These are phyloP conservation scores for Peromyscus attwateri DNA, from an alignment of 2,797 vertebrate genomes.

Conservation along the genomic window DNA sequence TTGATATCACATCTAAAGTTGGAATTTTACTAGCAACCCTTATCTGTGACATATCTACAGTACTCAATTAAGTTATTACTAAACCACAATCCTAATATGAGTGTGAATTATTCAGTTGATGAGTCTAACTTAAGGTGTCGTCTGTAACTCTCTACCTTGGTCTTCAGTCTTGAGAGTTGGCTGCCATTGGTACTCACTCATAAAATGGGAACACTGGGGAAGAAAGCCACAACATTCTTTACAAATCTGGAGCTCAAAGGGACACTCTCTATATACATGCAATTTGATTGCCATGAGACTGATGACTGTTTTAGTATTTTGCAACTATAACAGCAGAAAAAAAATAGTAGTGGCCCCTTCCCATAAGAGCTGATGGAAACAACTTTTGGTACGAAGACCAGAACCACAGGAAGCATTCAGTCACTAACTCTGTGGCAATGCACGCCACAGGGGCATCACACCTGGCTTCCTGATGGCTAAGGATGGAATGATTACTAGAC, in stretches of 20 bases:
- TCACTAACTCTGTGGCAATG: neutral
- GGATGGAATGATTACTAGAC: neutral
- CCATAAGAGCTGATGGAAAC: neutral
- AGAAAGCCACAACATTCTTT: neutral
- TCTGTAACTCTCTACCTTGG: neutral
- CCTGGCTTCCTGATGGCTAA: neutral
- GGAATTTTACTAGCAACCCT: neutral
- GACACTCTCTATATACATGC: neutral
- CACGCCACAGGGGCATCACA: neutral
- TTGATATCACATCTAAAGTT: neutral
- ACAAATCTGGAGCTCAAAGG: neutral
- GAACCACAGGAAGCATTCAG: neutral
- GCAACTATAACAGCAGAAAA: neutral
- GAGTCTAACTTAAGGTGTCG: neutral
- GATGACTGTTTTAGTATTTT: neutral
- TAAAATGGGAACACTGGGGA: neutral
- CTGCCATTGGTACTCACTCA: neutral
- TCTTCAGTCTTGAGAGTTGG: neutral
- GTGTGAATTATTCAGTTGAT: neutral
- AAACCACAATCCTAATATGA: neutral
- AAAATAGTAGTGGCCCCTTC: neutral
- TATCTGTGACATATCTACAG: neutral
- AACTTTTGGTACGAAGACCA: neutral
- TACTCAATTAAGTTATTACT: neutral
- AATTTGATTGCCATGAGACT: neutral